phyloP scores from a whole-genome alignment of 2,888 invertebrate genomes.

The Lamellibrachia columna region DNA sequence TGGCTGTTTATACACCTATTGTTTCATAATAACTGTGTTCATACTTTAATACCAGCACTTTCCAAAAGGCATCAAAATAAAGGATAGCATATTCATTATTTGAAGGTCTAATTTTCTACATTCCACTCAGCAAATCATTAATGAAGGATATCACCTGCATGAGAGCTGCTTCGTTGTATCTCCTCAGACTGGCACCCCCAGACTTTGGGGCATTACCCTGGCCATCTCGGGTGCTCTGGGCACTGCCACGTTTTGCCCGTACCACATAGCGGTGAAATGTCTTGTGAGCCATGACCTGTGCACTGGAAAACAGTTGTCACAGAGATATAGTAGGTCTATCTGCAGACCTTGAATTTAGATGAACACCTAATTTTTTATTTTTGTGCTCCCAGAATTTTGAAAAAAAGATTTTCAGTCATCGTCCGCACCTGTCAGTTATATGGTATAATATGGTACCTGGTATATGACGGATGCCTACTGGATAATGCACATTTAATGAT shows the following conservation, averaged over 20 bases:
- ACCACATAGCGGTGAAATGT: slow-evolving; percentile 88
- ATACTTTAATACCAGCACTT: too few species aligned
- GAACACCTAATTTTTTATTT: too few species aligned
- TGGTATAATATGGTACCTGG: too few species aligned
- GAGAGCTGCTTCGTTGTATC: slow-evolving; percentile 82
- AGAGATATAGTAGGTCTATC: not conserved
- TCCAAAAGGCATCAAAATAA: too few species aligned
- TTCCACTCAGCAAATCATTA: not conserved
- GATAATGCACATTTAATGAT: too few species aligned
- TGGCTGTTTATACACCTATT: not conserved
- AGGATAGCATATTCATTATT: too few species aligned
- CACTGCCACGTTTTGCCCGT: slow-evolving; percentile 83
- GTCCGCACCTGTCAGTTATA: too few species aligned
- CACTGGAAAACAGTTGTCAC: slow-evolving; percentile 58
- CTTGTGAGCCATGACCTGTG: slow-evolving; percentile 75
- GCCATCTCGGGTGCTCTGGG: slow-evolving; percentile 76
- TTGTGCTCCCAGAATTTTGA: too few species aligned
- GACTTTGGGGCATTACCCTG: slow-evolving; percentile 76
- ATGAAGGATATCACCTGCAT: slow-evolving; percentile 70
- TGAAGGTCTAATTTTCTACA: too few species aligned
- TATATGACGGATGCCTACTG: too few species aligned
- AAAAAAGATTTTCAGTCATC: too few species aligned
- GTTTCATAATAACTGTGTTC: not conserved
- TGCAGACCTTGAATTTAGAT: too few species aligned
- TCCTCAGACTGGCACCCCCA: slow-evolving; percentile 81